Percentiles rank a stretch among this genome's conserved stretches.
Evolutionary conservation across 1,140 invertebrate species (phyloP).

Genomic region (Cecropterus lyciades): DNA sequence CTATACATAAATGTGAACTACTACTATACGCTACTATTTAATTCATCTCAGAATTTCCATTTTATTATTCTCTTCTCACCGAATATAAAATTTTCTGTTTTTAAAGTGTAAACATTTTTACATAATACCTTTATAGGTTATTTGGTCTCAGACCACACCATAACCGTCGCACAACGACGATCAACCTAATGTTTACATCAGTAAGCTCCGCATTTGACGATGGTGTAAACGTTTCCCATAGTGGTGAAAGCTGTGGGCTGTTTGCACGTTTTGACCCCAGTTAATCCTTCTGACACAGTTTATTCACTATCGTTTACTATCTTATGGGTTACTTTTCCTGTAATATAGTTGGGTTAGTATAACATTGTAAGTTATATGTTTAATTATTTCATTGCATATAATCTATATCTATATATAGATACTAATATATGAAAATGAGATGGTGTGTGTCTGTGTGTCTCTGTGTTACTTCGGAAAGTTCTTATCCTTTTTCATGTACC

Average conservation of each 20-base stretch:
- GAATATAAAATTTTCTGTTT: not conserved
- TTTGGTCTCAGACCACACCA: not conserved
- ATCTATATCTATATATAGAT: too few relatives aligned
- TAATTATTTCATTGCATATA: too few relatives aligned
- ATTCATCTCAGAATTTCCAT: too few relatives aligned
- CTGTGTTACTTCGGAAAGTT: too few relatives aligned
- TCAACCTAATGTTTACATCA: constrained; percentile 10
- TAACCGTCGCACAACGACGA: not conserved
- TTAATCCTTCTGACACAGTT: not conserved
- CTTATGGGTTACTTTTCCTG: not conserved
- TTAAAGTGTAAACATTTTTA: not conserved
- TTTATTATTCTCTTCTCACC: too few relatives aligned
- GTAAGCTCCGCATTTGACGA: constrained; percentile 12
- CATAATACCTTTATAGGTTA: not conserved
- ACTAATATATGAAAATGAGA: too few relatives aligned
- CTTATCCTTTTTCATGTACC: too few relatives aligned
- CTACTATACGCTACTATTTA: too few relatives aligned
- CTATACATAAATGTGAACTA: too few relatives aligned
- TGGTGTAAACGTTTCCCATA: constrained; percentile 10
- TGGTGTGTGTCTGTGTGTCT: too few relatives aligned
- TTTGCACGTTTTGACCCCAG: constrained; percentile 29
- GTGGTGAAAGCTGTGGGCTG: constrained; percentile 21
- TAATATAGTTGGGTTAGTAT: not conserved
- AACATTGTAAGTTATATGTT: too few relatives aligned
- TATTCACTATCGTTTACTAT: not conserved